Percentiles rank a stretch among this genome's conserved stretches.
Evolutionary conservation across 2,113 vertebrate species (phyloP).

Genomic region (Bombycilla garrulus): DNA sequence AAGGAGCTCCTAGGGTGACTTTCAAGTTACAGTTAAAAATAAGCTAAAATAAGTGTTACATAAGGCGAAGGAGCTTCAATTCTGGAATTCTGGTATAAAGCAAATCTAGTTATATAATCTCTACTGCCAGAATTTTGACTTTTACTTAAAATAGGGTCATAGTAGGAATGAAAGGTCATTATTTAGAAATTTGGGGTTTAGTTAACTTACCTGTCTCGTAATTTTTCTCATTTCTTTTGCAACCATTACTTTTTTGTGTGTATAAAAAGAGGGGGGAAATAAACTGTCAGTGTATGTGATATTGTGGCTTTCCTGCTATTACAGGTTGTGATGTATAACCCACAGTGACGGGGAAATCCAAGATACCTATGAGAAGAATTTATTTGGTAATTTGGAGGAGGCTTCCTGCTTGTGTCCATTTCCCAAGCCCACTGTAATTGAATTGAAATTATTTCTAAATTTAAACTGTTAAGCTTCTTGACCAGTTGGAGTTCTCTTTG

Average conservation of each 20-base stretch:
- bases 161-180: background rate
- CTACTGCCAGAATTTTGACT: background rate
- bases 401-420: background rate
- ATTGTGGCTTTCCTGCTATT: background rate
- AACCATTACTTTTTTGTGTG: background rate
- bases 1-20: background rate
- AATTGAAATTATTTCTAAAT: background rate
- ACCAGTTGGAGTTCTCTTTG: background rate
- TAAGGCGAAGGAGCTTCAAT: background rate
- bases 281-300: background rate
- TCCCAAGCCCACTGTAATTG: background rate
- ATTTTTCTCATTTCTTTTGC: background rate
- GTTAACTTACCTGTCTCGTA: background rate
- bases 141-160: background rate
- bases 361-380: background rate
- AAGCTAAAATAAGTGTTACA: background rate
- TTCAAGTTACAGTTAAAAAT: background rate
- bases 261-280: background rate
- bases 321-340: background rate
- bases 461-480: background rate
- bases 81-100: background rate
- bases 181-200: background rate
- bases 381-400: background rate
- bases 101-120: background rate
- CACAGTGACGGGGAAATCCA: background rate